Conservation (phyloP, 2,113 vertebrate genomes). For the Scatophagus argus region DNA sequence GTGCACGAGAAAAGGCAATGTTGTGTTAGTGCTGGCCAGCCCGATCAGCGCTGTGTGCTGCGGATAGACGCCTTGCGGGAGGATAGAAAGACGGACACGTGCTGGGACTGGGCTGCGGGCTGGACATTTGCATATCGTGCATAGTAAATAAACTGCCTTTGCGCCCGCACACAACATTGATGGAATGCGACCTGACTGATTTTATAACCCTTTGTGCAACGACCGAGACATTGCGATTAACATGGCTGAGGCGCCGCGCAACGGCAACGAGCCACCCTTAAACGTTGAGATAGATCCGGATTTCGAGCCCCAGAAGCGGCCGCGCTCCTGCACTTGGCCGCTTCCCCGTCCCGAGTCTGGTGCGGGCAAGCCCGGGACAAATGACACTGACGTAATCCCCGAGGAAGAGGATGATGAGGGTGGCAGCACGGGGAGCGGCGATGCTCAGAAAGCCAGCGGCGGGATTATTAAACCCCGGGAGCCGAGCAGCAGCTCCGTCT, state of each 20-base stretch:
- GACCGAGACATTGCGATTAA: constrained; percentile 59
- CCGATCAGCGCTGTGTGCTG: constrained; percentile 12
- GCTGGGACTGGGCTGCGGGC: constrained; percentile 48
- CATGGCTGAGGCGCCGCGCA: constrained; percentile 88
- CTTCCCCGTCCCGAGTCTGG: constrained; percentile 92
- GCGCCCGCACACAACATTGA: constrained; percentile 69
- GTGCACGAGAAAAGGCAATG: constrained; percentile 37
- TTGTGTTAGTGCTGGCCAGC: constrained; percentile 47
- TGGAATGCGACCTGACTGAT: constrained; percentile 81
- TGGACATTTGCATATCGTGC: constrained; percentile 46
- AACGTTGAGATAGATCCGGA: constrained; percentile 94
- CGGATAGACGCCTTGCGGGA: constrained; percentile 37
- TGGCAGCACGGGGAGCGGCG: constrained; percentile 77
- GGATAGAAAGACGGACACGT: constrained; percentile 59
- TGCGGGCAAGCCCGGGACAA: constrained; percentile 87
- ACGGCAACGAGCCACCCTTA: constrained; percentile 78
- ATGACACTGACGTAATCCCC: constrained; percentile 90
- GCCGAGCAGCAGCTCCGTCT: constrained; percentile 36
- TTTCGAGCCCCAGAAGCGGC: constrained; percentile 95
- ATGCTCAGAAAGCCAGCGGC: constrained; percentile 69
- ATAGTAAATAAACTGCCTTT: constrained; percentile 49
- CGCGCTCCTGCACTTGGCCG: constrained; percentile 96
- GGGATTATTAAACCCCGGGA: constrained; percentile 25
- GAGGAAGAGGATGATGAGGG: constrained; percentile 93
- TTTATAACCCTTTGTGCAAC: constrained; percentile 61